Evolutionary conservation across 2,888 invertebrate genomes (phyloP).

Genomic region (Morinoia aosen): DNA sequence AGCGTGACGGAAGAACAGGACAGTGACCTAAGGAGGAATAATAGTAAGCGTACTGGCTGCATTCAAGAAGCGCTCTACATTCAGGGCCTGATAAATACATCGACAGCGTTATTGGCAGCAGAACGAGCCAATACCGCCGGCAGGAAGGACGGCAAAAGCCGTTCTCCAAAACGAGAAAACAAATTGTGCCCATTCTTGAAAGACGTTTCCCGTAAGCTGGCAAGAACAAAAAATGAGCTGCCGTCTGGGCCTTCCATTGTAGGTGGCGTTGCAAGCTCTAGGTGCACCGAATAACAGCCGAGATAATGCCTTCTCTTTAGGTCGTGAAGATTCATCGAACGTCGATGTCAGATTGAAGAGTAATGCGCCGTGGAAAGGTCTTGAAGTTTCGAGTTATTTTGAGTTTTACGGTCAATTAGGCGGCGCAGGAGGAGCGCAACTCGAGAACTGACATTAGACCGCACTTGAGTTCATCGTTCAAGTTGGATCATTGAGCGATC

Average conservation of each 20-base stretch:
- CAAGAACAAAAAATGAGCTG: not conserved
- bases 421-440: not conserved
- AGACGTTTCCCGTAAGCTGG: not conserved
- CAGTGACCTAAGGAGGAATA: not conserved
- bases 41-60: not conserved
- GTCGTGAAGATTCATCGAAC: not conserved
- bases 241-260: not conserved
- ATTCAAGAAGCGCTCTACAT: not conserved
- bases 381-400: not conserved
- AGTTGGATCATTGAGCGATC: not conserved
- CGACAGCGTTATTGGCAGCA: slow-evolving; percentile 30
- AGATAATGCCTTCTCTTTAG: not conserved
- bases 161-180: slow-evolving; percentile 6
- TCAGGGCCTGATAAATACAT: slow-evolving; percentile 15
- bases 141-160: not conserved
- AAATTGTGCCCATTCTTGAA: slow-evolving; percentile 31
- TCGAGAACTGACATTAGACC: not conserved
- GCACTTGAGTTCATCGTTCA: not conserved
- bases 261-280: not conserved
- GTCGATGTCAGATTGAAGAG: not conserved
- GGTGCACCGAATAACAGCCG: not conserved
- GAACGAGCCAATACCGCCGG: not conserved
- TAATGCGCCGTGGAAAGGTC: not conserved
- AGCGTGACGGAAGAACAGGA: not conserved
- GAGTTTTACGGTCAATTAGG: not conserved